phyloP scores from a whole-genome alignment of 2,888 invertebrate species.

The Sphecodes monilicornis region DNA sequence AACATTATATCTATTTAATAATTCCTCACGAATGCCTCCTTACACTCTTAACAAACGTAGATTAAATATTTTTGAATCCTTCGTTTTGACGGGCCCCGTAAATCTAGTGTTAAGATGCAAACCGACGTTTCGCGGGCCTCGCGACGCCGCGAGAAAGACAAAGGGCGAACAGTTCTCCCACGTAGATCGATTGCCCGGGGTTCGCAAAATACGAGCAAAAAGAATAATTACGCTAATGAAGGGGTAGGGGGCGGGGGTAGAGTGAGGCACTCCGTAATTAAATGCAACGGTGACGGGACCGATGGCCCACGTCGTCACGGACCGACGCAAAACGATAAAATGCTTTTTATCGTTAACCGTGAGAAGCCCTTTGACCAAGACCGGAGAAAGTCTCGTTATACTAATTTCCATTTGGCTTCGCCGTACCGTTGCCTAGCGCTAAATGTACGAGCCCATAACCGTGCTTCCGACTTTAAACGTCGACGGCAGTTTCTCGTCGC shows the following conservation, averaged over 20 bases:
- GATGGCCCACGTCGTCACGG: slow-evolving; percentile 38
- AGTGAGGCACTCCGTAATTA: slow-evolving; percentile 56
- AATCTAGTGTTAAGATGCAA: slow-evolving; percentile 19
- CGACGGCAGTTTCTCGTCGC: slow-evolving; percentile 32
- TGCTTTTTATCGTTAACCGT: slow-evolving; percentile 58
- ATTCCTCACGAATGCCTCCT: no score
- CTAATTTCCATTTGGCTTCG: slow-evolving; percentile 64
- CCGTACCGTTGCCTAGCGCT: slow-evolving; percentile 30
- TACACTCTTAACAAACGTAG: no score
- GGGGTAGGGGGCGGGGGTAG: no score
- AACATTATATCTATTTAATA: no score
- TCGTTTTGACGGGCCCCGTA: no score
- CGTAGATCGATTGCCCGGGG: slow-evolving; percentile 51
- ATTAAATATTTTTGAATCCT: no score
- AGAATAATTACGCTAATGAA: slow-evolving; percentile 69
- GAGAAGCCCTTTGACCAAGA: slow-evolving; percentile 53
- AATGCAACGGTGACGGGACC: slow-evolving; percentile 56
- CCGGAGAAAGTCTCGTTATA: slow-evolving; percentile 50
- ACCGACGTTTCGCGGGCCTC: slow-evolving; percentile 19
- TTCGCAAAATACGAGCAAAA: slow-evolving; percentile 32
- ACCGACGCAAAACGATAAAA: slow-evolving; percentile 48
- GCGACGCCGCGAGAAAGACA: background rate
- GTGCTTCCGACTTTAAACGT: slow-evolving; percentile 55
- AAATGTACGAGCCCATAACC: slow-evolving; percentile 46
- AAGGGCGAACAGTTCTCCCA: background rate